These are phyloP conservation scores for Petrocephalus microphthalmus DNA, from an alignment of 2,113 vertebrate genomes.

Conservation along the genomic window DNA sequence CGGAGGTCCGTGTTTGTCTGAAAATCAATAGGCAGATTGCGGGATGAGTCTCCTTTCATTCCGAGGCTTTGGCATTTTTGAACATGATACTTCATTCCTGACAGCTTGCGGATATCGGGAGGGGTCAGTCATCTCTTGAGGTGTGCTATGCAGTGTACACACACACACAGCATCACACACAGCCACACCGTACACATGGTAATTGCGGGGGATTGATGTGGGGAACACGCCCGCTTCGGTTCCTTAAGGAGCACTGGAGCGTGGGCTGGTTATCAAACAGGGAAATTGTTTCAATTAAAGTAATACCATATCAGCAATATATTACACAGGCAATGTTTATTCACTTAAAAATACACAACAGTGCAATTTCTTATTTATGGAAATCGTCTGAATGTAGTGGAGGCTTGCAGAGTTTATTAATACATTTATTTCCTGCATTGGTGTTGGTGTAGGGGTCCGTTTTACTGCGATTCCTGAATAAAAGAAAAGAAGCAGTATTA, in stretches of 20 bases:
- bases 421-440: background rate
- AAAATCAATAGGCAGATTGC: constrained; percentile 21
- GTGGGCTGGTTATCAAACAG: background rate
- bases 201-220: background rate
- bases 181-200: background rate
- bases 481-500: background rate
- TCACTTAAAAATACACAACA: background rate
- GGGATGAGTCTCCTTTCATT: constrained; percentile 14
- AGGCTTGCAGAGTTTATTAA: background rate
- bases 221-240: background rate
- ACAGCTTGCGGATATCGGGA: constrained; percentile 15
- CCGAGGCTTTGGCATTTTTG: constrained; percentile 19
- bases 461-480: background rate
- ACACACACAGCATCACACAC: background rate
- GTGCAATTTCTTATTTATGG: background rate
- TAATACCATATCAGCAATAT: background rate
- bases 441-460: background rate
- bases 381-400: background rate
- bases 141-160: background rate
- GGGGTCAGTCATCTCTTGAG: background rate
- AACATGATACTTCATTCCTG: constrained; percentile 17
- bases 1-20: constrained; percentile 18
- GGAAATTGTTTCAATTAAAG: background rate
- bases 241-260: background rate
- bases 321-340: constrained; percentile 2